These are phyloP conservation scores for Lutjanus campechanus DNA, from an alignment of 2,797 vertebrate species.

Conservation along the genomic window DNA sequence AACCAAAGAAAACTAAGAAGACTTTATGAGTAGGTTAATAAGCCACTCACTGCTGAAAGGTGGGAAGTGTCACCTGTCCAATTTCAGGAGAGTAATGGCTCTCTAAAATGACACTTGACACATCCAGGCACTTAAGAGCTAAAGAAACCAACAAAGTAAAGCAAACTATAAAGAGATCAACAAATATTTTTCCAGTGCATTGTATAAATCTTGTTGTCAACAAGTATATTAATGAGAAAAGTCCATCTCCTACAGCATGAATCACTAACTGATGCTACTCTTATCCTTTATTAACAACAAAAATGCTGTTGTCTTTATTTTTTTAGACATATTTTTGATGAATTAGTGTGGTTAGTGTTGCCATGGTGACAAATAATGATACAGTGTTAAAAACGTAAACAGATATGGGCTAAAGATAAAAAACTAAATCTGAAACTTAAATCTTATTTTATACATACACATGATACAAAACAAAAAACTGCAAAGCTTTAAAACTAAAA, in stretches of 20 bases:
- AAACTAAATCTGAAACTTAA: no score
- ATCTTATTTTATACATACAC: no score
- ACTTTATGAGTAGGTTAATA: slow-evolving; percentile 66
- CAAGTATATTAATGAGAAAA: neutral
- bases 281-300: neutral
- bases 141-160: slow-evolving; percentile 19
- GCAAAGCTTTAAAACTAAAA: no score
- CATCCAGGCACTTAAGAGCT: slow-evolving; percentile 24
- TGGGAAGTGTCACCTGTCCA: slow-evolving; percentile 55
- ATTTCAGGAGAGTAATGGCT: slow-evolving; percentile 58
- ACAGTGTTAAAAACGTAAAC: neutral
- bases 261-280: neutral
- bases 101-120: slow-evolving; percentile 46
- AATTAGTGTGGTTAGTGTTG: neutral
- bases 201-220: neutral
- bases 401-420: no score
- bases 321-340: neutral
- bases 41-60: slow-evolving; percentile 50
- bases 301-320: neutral
- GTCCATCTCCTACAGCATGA: neutral
- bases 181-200: neutral
- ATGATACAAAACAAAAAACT: no score
- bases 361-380: neutral
- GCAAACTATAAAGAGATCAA: slow-evolving; percentile 4
- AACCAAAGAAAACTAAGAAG: slow-evolving; percentile 42